A percentile compares a stretch with the other conserved stretches of the same genome.
Evolutionary conservation across 2,113 vertebrate genomes (phyloP).

Genomic region (Erythrocercus mccallii): DNA sequence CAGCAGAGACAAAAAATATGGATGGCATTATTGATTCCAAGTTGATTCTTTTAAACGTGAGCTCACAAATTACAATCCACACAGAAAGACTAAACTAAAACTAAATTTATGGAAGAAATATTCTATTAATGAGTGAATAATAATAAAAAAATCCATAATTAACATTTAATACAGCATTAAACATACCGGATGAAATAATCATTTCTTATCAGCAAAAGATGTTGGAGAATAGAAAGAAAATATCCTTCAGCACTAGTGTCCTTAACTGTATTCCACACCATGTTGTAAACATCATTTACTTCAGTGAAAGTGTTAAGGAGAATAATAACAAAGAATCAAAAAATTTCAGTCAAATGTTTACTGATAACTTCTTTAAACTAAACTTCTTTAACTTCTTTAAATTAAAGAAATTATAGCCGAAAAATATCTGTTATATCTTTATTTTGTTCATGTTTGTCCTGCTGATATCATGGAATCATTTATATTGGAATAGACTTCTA

Average conservation of each 20-base stretch:
- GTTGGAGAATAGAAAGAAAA: conserved; percentile 96
- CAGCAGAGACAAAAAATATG: background rate
- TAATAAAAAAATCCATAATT: background rate
- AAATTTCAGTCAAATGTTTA: background rate
- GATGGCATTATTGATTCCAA: background rate
- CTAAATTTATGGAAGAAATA: background rate
- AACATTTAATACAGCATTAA: background rate
- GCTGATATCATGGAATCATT: background rate
- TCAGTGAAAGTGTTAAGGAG: conserved; percentile 88
- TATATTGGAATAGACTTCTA: background rate
- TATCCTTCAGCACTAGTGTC: conserved; percentile 85
- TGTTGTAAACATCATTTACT: conserved; percentile 88
- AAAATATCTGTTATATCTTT: background rate
- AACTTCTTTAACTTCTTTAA: background rate
- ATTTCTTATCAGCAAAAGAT: conserved; percentile 92
- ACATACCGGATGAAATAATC: conserved; percentile 92
- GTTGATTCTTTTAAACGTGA: background rate
- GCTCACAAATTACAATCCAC: background rate
- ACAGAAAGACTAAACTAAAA: background rate
- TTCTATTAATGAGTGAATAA: background rate
- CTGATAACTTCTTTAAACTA: background rate
- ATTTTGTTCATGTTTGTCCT: background rate
- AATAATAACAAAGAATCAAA: background rate
- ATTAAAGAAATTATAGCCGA: background rate
- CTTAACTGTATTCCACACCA: conserved; percentile 87